A percentile compares a stretch with the other conserved stretches of the same genome.
phyloP scores from a whole-genome alignment of 2,888 invertebrate species.

The Euplagia quadripunctaria region DNA sequence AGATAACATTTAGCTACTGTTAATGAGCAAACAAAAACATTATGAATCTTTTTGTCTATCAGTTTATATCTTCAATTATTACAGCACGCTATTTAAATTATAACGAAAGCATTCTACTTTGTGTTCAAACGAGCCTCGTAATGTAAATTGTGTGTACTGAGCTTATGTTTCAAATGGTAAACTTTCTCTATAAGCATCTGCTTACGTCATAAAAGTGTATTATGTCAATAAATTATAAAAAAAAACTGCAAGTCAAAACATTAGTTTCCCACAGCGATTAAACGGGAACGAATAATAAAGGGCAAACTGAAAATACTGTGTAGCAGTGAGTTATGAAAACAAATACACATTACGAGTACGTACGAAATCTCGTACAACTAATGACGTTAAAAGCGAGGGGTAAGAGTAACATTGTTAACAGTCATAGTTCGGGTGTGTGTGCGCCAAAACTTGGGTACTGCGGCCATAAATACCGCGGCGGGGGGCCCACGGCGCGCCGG shows the following conservation, averaged over 20 bases:
- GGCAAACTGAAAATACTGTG: slow-evolving; percentile 75
- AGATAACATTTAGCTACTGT: slow-evolving; percentile 67
- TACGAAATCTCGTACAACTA: slow-evolving; percentile 84
- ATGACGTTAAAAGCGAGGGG: slow-evolving; percentile 85
- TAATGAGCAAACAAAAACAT: slow-evolving; percentile 68
- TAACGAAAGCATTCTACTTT: slow-evolving; percentile 52
- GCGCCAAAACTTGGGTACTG: slow-evolving; percentile 83
- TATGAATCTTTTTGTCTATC: slow-evolving; percentile 62
- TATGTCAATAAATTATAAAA: slow-evolving; percentile 67
- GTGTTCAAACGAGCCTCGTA: slow-evolving; percentile 41
- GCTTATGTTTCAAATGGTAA: slow-evolving; percentile 36
- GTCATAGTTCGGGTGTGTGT: slow-evolving; percentile 83
- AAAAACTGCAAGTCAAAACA: slow-evolving; percentile 72
- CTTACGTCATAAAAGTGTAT: slow-evolving; percentile 67
- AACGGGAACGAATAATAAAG: slow-evolving; percentile 67
- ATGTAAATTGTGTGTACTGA: slow-evolving; percentile 45
- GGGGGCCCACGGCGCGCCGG: slow-evolving; percentile 66
- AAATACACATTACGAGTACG: slow-evolving; percentile 83
- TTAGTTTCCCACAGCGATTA: slow-evolving; percentile 84
- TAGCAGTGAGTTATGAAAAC: slow-evolving; percentile 82
- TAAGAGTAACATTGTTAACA: slow-evolving; percentile 84
- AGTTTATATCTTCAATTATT: slow-evolving; percentile 61
- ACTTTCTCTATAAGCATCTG: slow-evolving; percentile 55
- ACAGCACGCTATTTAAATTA: slow-evolving; percentile 60
- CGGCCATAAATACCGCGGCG: slow-evolving; percentile 82